Base-by-base conservation (phyloP, 2,797 vertebrate species). In the Ctenochaetus hawaiiensis region DNA sequence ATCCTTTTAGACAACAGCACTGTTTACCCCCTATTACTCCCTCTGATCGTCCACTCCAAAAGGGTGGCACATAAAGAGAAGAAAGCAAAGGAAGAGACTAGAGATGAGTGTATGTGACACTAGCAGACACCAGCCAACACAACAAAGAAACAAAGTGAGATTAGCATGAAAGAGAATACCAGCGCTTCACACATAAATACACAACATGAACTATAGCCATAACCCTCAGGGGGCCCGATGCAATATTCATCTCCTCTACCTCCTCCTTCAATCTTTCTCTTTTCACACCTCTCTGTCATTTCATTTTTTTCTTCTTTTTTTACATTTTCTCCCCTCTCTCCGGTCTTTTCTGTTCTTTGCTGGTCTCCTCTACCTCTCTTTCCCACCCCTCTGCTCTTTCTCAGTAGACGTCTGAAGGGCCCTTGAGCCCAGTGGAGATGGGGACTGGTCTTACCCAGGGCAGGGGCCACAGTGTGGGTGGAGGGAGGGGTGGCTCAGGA, bases 371-470 rank as follows among this genome's bases (percentile, higher is more conserved):
- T 77, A 51, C 81, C 67, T 89, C 86, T 89, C 62, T 88, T 93
- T 93, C 91, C 91, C 92, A 91, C 65, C 91, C 85, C 84, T 92
- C 88, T 88, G 91, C 92, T 92, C 92, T 92, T 93, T 94, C 93
- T 94, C 91, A 91, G 92, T 84, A 94, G 93, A 94, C 90, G 91
- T 93, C 91, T 94, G 89, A 94, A 94, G 94, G 86, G 89, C 90
- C 80, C 94, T 94, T 86, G 87, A 93, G 64, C 70, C 47, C 83
- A 74, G 80, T 89, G 87, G 89, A 94, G 91, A 88, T 88, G 90
- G 85, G 82, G 86, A 85, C 86, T 53, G 82, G 90, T 89, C 85
- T 87, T 89, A 78, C 78, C 61, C 62, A 6, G 89, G 88, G 75
- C 79, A 85, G 82, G 85, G 91, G 89, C 70, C 87, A 82, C 68